Base-by-base conservation (phyloP, 2,113 vertebrate genomes). In the Hepsetus odoe region DNA sequence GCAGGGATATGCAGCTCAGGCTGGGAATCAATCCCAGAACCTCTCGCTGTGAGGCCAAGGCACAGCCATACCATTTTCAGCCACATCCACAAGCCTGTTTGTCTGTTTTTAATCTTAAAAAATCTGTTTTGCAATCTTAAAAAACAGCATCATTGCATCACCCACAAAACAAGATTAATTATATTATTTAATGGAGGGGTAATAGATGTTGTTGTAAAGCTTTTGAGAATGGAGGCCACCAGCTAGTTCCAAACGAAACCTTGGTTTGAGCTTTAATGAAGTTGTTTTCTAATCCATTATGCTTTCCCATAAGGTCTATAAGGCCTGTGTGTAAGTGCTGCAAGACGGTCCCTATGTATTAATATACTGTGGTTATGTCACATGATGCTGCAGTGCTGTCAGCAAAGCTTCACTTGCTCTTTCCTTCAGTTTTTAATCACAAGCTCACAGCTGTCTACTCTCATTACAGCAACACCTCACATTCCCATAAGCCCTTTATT, bases 391-490 rank as follows among this genome's bases (percentile, higher is more conserved):
- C 32, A 38, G 30, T 59, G 61, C 61, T 24, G 61, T 70, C 66
- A 56, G 44, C 33, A 24, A 6, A 75, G 46, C 42, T 67, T 72
- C 22, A 40, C 71, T 32, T 38, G 62, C 22, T 30, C 59, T 26
- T 24, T 20, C 14, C 53, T 35, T 51, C 18, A 5, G 56, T 32
- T 74, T 74, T 62, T 32, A 74, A 80, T 68, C 72, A 65, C 26
- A 20, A 35, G 61, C 59, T 53, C 61, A 66, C 32, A 53, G 30
- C 61, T 66, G 46, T 53, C 42, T 8, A 5, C 24, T 65, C 44
- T 76, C 65, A 81, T 71, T 56, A 56, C 10, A 6, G 32, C 20
- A 75, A 46, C 33, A 70, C n/a, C n/a, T n/a, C 14, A 13, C n/a
- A 35, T 11, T 72, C 70, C 11, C 32, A n/a, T n/a, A n/a, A 72